Evolutionary conservation across 2,888 invertebrate species (phyloP), one percentile per base, ranked within the genome.

Genomic region (Nemapogon koenigi): DNA sequence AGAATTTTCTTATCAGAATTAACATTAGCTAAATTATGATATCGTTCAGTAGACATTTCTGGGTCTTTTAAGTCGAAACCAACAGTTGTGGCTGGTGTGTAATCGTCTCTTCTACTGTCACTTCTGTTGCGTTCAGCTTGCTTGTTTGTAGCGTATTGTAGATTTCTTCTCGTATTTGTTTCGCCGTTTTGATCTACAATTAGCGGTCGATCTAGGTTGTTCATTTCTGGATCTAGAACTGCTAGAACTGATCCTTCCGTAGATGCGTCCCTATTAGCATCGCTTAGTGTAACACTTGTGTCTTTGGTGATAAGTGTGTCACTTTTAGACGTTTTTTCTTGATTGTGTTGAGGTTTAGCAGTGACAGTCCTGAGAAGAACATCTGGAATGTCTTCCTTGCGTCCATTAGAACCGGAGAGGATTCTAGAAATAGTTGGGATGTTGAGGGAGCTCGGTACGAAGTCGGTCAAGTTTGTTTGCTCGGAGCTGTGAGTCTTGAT

Each of bases 361-460:
- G 88, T 87, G 22, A 87, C 86, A 0, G 86, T 84, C 42, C 86
- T 81, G 16, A 90, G 65, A 1, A 91, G 67, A 29, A 91, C 88
- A 45, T 90, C 90, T 0, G 91, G 89, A 38, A 91, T 87, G 50
- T 90, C 89, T 47, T 90, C 89, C 49, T 90, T 90, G 18, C 90
- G 80, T 0, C 93, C 93, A 57, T 91, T 92, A 36, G 91, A 90
- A 1, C 93, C 93, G 35, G 90, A 90, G 16, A 94, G 71, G 52
- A 94, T 93, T 39, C 94, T 81, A 2, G 91, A 89, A 47, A 94
- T 92, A 46, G 90, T 89, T 2, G 92, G 90, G 51, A 90, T 87
- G 59, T 89, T 88, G 39, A 90, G 81, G 6, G 80, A 72, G 47
- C 85, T 86, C 3, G 86, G 86, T 41, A 86, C 85, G 59, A 86